Evolutionary conservation across 2,113 vertebrate species (phyloP).

Genomic region (Phasianus colchicus): DNA sequence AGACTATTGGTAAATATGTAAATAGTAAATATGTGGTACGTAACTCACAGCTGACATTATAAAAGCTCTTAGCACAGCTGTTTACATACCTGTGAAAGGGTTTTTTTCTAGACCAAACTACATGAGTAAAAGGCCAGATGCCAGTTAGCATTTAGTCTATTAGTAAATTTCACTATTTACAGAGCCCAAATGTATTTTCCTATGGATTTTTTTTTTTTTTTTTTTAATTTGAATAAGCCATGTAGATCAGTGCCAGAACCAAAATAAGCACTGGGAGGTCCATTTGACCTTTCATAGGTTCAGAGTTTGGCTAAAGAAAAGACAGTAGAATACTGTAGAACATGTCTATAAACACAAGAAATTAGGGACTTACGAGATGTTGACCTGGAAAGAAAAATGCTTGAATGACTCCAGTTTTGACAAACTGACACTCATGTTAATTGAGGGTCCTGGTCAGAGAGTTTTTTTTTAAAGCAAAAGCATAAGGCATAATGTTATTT

Average conservation of each 20-base stretch:
- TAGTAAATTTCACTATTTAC: conserved; percentile 37
- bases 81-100: not conserved
- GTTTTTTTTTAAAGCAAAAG: conserved; percentile 44
- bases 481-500: conserved; percentile 19
- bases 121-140: not conserved
- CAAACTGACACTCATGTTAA: conserved; percentile 34
- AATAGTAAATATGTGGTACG: not conserved
- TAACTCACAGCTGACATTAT: not conserved
- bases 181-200: conserved; percentile 35
- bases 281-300: conserved; percentile 45
- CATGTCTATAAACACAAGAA: conserved; percentile 36
- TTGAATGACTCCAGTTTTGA: conserved; percentile 11
- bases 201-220: not conserved
- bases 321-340: conserved; percentile 24
- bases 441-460: conserved; percentile 27
- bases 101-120: not conserved
- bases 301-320: conserved; percentile 57
- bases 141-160: not conserved
- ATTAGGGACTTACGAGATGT: not conserved
- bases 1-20: not conserved
- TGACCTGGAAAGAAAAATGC: not conserved
- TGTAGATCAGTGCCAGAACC: conserved; percentile 47
- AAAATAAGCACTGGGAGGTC: conserved; percentile 54
- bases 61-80: not conserved
- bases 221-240: conserved; percentile 26